These are phyloP conservation scores for Coracias cyanogaster DNA, from an alignment of 2,797 vertebrate genomes.

Conservation along the genomic window DNA sequence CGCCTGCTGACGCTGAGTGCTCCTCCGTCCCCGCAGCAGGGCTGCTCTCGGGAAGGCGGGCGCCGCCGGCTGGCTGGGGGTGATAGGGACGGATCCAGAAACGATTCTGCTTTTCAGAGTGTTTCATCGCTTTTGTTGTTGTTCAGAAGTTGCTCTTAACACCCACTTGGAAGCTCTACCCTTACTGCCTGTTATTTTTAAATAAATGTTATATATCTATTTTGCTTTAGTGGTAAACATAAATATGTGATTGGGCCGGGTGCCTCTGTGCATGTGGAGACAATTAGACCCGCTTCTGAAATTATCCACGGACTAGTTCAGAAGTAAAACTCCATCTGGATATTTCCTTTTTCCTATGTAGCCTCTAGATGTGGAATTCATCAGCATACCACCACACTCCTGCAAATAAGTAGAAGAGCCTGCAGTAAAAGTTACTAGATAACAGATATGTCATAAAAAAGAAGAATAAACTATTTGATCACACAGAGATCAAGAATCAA, in stretches of 20 bases:
- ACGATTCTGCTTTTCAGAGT: fast-evolving
- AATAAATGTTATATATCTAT: neutral
- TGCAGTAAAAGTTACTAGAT: conserved; percentile 39
- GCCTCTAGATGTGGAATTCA: conserved; percentile 38
- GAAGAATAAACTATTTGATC: neutral
- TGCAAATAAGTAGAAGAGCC: neutral
- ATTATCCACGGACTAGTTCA: neutral
- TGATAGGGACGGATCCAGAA: neutral
- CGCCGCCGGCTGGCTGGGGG: too few species aligned
- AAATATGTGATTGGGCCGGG: neutral
- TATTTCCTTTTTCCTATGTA: neutral
- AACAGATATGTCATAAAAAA: neutral
- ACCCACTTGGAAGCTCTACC: neutral
- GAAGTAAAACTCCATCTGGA: conserved; percentile 38
- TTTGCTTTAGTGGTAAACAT: neutral
- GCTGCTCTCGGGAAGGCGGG: too few species aligned
- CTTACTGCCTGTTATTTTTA: neutral
- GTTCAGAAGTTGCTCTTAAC: neutral
- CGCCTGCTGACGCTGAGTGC: too few species aligned
- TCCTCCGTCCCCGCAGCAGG: too few species aligned
- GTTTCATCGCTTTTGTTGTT: neutral
- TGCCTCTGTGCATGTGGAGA: conserved; percentile 35
- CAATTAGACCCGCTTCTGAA: conserved; percentile 31
- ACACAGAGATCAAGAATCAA: conserved; percentile 10
- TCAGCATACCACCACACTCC: neutral